Conservation (phyloP, 2,797 vertebrate genomes). For the Manis javanica region DNA sequence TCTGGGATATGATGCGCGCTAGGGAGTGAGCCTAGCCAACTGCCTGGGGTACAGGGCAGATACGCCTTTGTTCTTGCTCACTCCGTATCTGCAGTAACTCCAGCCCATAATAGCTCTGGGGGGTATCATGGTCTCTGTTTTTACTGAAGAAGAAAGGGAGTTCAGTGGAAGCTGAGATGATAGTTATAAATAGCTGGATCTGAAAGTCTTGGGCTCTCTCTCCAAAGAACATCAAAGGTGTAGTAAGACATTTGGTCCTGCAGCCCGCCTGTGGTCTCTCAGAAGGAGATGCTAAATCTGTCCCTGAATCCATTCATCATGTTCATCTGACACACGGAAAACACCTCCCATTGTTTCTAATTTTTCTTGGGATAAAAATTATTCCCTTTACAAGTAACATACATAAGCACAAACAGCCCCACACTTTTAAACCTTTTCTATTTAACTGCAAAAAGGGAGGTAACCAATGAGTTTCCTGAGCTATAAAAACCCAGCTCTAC, state of each 20-base stretch:
- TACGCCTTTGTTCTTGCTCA: not conserved
- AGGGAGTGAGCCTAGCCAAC: not conserved
- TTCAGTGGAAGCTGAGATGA: not conserved
- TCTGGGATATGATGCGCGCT: fast-evolving
- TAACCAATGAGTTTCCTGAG: not conserved
- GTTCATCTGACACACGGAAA: not conserved
- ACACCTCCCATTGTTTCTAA: not conserved
- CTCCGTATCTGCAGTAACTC: not conserved
- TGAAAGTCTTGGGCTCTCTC: not conserved
- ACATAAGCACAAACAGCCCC: not conserved
- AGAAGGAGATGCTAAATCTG: not conserved
- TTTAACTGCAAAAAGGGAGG: not conserved
- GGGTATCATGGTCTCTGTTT: not conserved
- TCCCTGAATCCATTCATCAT: not conserved
- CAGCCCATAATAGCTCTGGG: not conserved
- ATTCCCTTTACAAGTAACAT: not conserved
- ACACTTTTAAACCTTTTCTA: not conserved
- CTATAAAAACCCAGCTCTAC: not conserved
- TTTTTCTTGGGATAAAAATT: not conserved
- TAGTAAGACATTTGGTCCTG: not conserved
- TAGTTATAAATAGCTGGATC: not conserved
- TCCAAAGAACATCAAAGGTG: not conserved
- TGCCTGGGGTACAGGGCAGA: fast-evolving
- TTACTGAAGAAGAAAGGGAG: not conserved
- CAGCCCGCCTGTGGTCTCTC: not conserved